Evolutionary conservation across 2,888 invertebrate species (phyloP).

Genomic region (Eugnorisma glareosa): DNA sequence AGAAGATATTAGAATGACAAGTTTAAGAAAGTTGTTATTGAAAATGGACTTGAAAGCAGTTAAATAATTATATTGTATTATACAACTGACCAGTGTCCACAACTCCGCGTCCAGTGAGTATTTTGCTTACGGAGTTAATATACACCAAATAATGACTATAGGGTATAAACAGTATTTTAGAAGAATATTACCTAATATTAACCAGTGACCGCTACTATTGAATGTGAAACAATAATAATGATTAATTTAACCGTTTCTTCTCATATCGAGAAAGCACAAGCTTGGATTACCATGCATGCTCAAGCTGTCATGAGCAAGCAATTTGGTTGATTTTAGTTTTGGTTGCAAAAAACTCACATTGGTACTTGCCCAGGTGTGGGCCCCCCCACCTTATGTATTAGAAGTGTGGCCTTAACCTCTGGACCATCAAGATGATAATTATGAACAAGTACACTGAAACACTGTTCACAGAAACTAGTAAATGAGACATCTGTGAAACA

Average conservation of each 20-base stretch:
- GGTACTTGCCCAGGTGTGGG: background rate
- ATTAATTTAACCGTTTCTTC: background rate
- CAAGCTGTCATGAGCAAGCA: too few relatives aligned
- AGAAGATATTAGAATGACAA: background rate
- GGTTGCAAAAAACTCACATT: too few relatives aligned
- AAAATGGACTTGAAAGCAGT: background rate
- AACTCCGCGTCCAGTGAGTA: too few relatives aligned
- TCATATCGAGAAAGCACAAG: background rate
- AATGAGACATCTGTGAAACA: too few relatives aligned
- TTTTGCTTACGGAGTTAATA: too few relatives aligned
- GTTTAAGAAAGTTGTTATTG: constrained; percentile 1
- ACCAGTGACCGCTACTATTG: background rate
- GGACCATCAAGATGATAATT: background rate
- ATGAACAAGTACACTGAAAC: background rate
- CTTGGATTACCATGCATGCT: background rate
- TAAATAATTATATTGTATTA: background rate
- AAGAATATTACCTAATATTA: background rate
- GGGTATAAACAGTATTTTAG: too few relatives aligned
- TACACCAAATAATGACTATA: background rate
- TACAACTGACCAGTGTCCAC: too few relatives aligned
- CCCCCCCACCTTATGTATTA: background rate
- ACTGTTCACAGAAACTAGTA: background rate
- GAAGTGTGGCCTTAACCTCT: background rate
- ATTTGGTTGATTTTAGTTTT: too few relatives aligned
- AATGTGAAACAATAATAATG: background rate